phyloP scores from a whole-genome alignment of 1,140 invertebrate genomes.

The Macrocentrus cingulum region DNA sequence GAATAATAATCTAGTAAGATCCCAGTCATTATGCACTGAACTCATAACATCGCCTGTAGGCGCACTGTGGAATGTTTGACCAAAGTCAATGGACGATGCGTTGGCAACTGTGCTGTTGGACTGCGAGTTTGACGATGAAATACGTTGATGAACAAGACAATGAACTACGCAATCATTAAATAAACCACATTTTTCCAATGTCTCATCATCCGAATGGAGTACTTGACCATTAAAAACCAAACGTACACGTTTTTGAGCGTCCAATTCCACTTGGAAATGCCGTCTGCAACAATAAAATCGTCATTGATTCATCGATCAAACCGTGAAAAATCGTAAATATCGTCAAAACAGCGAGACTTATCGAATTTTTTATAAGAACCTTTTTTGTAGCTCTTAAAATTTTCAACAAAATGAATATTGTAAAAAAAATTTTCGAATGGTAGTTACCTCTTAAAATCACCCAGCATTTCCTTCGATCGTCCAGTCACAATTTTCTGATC shows the following conservation, averaged over 20 bases:
- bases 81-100: slow-evolving; percentile 45
- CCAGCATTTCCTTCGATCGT: slow-evolving; percentile 72
- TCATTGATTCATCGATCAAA: slow-evolving; percentile 23
- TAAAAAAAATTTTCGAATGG: too few relatives aligned
- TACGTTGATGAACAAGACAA: slow-evolving; percentile 73
- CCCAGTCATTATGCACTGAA: slow-evolving; percentile 56
- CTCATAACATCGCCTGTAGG: slow-evolving; percentile 49
- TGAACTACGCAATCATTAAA: slow-evolving; percentile 87
- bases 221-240: slow-evolving; percentile 88
- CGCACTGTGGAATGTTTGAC: slow-evolving; percentile 47
- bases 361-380: too few relatives aligned
- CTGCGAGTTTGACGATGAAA: slow-evolving; percentile 33
- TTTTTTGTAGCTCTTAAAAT: too few relatives aligned
- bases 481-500: slow-evolving; percentile 79
- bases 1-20: slow-evolving; percentile 60
- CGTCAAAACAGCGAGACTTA: too few relatives aligned
- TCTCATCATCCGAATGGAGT: slow-evolving; percentile 73
- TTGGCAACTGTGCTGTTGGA: slow-evolving; percentile 35
- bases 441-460: slow-evolving; percentile 85
- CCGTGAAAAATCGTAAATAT: slow-evolving; percentile 1
- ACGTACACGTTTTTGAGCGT: slow-evolving; percentile 74
- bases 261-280: slow-evolving; percentile 79
- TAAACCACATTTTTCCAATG: slow-evolving; percentile 76
- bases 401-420: too few relatives aligned
- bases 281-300: slow-evolving; percentile 64